Evolutionary conservation across 2,797 vertebrate genomes (phyloP).

Genomic region (Molothrus aeneus): DNA sequence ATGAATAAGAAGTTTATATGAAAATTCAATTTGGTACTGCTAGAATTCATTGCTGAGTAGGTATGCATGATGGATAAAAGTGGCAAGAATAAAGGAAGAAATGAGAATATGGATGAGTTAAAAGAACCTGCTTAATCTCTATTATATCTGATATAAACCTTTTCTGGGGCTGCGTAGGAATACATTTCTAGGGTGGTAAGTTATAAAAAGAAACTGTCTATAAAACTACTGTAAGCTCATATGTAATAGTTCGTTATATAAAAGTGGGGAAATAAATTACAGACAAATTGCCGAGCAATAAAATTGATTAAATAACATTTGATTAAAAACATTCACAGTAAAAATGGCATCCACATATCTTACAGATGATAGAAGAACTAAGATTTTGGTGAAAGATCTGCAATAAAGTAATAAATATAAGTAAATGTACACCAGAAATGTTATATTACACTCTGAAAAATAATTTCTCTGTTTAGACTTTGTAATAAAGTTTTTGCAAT

Average conservation of each 20-base stretch:
- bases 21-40: background rate
- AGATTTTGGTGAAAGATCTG: conserved; percentile 1
- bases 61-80: background rate
- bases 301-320: background rate
- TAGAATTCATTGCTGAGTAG: background rate
- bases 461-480: background rate
- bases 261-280: conserved; percentile 36
- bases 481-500: background rate
- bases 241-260: conserved; percentile 42
- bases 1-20: background rate
- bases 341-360: background rate
- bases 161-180: conserved; percentile 48
- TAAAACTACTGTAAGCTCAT: conserved; percentile 32
- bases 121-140: conserved; percentile 1
- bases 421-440: conserved; percentile 22
- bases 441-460: conserved; percentile 14
- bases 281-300: conserved; percentile 35
- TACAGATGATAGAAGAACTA: background rate
- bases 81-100: background rate
- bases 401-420: conserved; percentile 15
- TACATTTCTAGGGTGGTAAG: conserved; percentile 1
- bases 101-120: background rate
- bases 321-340: conserved; percentile 17
- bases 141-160: conserved; percentile 4
- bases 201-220: conserved; percentile 53